Evolutionary conservation across 1,140 invertebrate species (phyloP).

Genomic region (Saccostrea glomerata): DNA sequence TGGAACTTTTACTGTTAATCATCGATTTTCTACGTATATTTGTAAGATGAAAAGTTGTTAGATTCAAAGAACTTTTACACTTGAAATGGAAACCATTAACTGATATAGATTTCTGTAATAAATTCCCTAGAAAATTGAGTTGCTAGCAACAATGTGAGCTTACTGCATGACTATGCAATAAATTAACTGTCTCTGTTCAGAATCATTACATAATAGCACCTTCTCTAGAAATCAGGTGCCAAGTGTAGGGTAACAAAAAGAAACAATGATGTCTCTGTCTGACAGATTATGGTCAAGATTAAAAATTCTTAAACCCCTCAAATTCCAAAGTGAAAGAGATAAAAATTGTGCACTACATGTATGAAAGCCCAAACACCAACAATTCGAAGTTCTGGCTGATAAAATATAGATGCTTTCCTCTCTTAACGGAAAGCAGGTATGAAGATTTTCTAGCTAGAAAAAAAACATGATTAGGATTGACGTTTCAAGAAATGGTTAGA

Average conservation of each 20-base stretch:
- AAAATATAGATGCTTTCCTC: neutral
- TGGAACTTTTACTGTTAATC: neutral
- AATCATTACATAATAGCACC: neutral
- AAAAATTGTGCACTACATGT: no score
- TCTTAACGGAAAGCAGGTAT: neutral
- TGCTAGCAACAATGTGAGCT: neutral
- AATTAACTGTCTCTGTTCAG: neutral
- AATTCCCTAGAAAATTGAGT: neutral
- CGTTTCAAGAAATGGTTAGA: no score
- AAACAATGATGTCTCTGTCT: no score
- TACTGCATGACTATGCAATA: neutral
- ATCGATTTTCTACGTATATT: conserved; percentile 19
- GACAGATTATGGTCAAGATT: no score
- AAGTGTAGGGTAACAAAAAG: no score
- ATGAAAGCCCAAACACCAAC: no score
- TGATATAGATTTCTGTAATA: conserved; percentile 12
- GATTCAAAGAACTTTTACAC: conserved; percentile 6
- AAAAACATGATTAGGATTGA: neutral
- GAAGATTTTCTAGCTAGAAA: neutral
- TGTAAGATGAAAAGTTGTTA: conserved; percentile 16
- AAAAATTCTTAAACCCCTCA: no score
- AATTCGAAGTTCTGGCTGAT: no score
- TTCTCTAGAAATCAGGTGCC: neutral
- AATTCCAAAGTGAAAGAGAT: neutral
- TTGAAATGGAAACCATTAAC: conserved; percentile 36